phyloP scores from a whole-genome alignment of 1,140 invertebrate species.

The Penaeus indicus region DNA sequence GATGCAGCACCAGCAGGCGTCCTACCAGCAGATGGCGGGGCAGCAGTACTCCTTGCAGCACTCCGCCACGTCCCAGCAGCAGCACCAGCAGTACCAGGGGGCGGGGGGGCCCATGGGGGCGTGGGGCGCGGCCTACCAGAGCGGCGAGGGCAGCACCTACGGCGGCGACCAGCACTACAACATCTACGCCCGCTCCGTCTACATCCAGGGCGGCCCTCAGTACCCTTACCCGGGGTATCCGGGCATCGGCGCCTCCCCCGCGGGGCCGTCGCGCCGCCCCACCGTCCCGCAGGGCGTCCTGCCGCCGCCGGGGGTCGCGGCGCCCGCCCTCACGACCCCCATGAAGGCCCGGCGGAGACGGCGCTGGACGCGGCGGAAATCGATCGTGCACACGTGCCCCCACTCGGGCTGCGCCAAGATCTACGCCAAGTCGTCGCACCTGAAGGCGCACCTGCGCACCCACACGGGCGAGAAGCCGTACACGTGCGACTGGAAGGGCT shows the following conservation, averaged over 20 bases:
- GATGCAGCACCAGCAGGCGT: not conserved
- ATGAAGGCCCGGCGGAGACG: conserved; percentile 27
- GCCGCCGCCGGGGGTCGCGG: conserved; percentile 66
- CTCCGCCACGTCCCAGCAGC: not conserved
- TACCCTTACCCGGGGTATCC: conserved; percentile 16
- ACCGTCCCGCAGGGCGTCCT: not conserved
- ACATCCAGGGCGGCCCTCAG: conserved; percentile 41
- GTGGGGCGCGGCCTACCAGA: conserved; percentile 29
- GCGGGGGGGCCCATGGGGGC: not conserved
- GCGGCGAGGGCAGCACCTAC: conserved; percentile 4
- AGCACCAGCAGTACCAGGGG: conserved; percentile 27
- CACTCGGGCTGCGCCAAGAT: conserved; percentile 78
- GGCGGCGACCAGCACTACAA: conserved; percentile 49
- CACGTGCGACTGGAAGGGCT: conserved; percentile 84
- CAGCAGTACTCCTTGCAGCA: conserved; percentile 26
- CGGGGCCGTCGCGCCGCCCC: not conserved
- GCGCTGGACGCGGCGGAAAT: conserved; percentile 41
- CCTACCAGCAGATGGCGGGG: conserved; percentile 3
- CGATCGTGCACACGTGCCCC: conserved; percentile 76
- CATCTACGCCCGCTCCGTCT: conserved; percentile 48
- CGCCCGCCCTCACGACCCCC: conserved; percentile 52
- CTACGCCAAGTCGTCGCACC: conserved; percentile 76
- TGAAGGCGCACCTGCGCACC: conserved; percentile 16
- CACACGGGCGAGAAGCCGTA: conserved; percentile 7
- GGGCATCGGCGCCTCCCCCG: not conserved